A percentile compares a stretch with the other conserved stretches of the same genome.
Conservation (phyloP, 2,888 invertebrate species). For the Auanema freiburgensis region DNA sequence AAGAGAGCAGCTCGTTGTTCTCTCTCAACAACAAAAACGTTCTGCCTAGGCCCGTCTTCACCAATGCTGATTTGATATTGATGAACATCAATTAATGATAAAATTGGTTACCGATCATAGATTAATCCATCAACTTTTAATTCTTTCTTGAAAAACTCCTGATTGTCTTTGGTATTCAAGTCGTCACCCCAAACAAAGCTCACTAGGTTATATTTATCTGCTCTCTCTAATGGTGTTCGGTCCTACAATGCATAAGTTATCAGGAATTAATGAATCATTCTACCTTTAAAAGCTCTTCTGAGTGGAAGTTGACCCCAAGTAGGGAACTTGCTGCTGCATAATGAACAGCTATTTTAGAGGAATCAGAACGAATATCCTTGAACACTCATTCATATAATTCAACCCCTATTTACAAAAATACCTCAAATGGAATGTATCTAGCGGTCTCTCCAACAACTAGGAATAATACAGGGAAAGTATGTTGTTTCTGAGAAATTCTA, state of each 20-base stretch:
- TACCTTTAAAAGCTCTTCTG: constrained; percentile 82
- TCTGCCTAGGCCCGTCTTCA: constrained; percentile 54
- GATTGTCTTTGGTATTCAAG: constrained; percentile 80
- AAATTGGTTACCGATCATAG: constrained; percentile 78
- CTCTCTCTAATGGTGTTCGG: constrained; percentile 35
- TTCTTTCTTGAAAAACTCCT: constrained; percentile 79
- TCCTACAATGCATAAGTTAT: constrained; percentile 25
- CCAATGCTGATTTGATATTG: constrained; percentile 48
- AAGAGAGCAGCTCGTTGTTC: constrained; percentile 23
- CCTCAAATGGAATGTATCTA: constrained; percentile 69
- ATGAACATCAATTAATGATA: neutral
- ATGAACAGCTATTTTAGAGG: constrained; percentile 53
- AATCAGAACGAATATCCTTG: constrained; percentile 44
- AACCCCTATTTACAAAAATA: constrained; percentile 11
- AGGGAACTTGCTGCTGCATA: constrained; percentile 55
- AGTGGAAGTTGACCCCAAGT: constrained; percentile 83
- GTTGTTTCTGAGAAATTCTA: constrained; percentile 86
- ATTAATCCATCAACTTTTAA: constrained; percentile 92
- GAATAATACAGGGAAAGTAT: constrained; percentile 93
- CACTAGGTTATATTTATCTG: constrained; percentile 38
- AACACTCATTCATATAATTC: constrained; percentile 27
- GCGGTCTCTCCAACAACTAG: constrained; percentile 79
- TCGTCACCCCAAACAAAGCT: constrained; percentile 98
- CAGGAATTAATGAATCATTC: neutral
- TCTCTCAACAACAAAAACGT: constrained; percentile 60